Evolutionary conservation across 2,797 vertebrate genomes (phyloP).

Genomic region (Rhinichthys osculus): DNA sequence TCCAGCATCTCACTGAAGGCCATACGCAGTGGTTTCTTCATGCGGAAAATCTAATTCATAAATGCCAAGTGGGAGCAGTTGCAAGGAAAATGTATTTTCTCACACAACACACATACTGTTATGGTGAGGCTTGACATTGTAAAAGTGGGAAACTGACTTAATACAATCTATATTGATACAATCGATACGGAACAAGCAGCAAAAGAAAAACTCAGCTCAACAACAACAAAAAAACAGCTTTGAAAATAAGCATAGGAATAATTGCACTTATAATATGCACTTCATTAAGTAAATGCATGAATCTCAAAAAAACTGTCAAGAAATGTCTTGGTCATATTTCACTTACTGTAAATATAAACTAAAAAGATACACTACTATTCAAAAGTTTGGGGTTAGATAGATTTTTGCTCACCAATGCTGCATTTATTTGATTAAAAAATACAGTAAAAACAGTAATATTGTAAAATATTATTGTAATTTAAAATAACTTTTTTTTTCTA

Average conservation of each 20-base stretch:
- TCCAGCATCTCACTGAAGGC: constrained; percentile 21
- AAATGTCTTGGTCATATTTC: not conserved
- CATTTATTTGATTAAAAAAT: not conserved
- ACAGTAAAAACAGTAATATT: not conserved
- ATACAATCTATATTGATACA: not conserved
- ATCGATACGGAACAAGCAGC: not conserved
- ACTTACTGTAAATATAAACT: not conserved
- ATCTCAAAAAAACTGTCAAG: not conserved
- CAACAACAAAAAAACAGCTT: not conserved
- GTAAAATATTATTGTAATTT: not conserved
- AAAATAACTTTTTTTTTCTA: no score
- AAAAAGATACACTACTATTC: not conserved
- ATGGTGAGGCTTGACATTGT: not conserved
- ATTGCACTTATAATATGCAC: no score
- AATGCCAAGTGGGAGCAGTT: constrained; percentile 17
- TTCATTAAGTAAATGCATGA: not conserved
- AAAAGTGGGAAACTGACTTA: not conserved
- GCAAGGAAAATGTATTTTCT: constrained; percentile 29
- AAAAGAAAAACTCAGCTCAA: not conserved
- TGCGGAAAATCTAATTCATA: constrained; percentile 23
- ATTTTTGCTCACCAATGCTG: not conserved
- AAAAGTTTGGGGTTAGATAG: not conserved
- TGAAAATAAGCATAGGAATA: not conserved
- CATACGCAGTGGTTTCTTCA: constrained; percentile 9
- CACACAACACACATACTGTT: not conserved